Evolutionary conservation across 2,113 vertebrate species (phyloP), one percentile per base, ranked within the genome.

Genomic region (Pedionomus torquatus): DNA sequence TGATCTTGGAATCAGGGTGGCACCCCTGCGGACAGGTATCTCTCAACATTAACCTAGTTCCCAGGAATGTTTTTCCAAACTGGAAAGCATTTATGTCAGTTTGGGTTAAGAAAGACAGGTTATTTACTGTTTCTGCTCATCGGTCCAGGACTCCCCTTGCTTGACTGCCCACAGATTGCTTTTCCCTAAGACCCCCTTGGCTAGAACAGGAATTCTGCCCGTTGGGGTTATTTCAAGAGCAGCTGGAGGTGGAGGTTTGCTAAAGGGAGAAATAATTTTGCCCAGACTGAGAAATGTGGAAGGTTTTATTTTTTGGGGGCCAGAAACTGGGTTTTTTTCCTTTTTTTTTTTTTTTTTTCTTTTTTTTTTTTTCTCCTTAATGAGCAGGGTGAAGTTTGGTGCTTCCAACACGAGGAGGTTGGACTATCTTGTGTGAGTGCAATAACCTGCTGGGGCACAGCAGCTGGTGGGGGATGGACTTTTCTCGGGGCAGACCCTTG

Each of bases 401-500:
- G 44, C 26, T 77, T 64, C 69, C 49, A 51, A 2, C 37, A 41
- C 69, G 9, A 1, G 35, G 85, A 55, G 49, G 35, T 20, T 16
- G 75, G 60, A 24, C 41, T 74, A 7, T 54, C 5, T 0, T 5
- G 66, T 28, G 55, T 55, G 87, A 28, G 60, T 6, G 20, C 26
- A 2, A 16, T 12, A 13, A 55, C 25, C 43, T 33, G 66, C 26
- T 33, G 79, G 75, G 8, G 70, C 30, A 3, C 30, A 17, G 64
- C 64, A 20, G 1, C 14, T 3, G 17, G 1, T 2, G 23, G 4
- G 55, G 89, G 75, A 4, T 63, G 65, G 30, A 3, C 1, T 33
- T 14, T 14, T 1, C 2, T 0, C 2, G 24, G 55, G 43, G 13
- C 64, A 28, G 68, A 6, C 14, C 0, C 2, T 24, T 0, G 1